Base-by-base conservation (phyloP, 2,113 vertebrate genomes). In the Actinemys pallida region DNA sequence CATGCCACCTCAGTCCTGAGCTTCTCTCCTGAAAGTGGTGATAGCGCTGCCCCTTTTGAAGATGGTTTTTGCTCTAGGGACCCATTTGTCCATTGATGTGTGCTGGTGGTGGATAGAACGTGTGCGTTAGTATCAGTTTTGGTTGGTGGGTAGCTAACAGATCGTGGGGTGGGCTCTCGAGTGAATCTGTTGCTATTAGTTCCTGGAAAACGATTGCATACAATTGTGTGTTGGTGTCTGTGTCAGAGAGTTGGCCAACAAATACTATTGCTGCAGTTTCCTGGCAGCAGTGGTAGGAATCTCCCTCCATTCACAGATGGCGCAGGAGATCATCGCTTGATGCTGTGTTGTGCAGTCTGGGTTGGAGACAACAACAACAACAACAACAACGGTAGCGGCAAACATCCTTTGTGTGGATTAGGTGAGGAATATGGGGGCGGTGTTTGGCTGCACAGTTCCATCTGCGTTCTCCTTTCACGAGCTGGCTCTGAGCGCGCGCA, bases 171-270 rank as follows among this genome's bases (percentile, higher is more conserved):
- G 50, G 54, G 16, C n/a, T 94, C 90, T 57, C 9, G 91, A 57
- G 90, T 89, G 80, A 84, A 87, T 92, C 75, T 75, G 80, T 35
- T 50, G 39, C 53, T 52, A 49, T 49, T 90, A 83, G 93, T 75
- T 87, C 31, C 72, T 79, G 69, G 82, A 80, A 94, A 89, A 93
- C 19, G 8, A 47, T 89, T 84, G 59, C 42, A 45, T 81, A 78
- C 97, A 93, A 84, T 94, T 95, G 86, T 93, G 50, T 92, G 85
- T 90, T 93, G 69, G 79, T 95, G 94, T 95, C 69, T 94, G 81
- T 94, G 87, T 84, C 35, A 89, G 83, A 97, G 87, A 83, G 88
- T 96, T 96, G 8, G 35, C 76, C 89, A 45, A 86, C 90, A 87
- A 96, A 95, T 39, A 95, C 87, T 90, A 93, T 35, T 3, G 1